Evolutionary conservation across 2,797 vertebrate genomes (phyloP).

Genomic region (Mormyrops attenuatus): DNA sequence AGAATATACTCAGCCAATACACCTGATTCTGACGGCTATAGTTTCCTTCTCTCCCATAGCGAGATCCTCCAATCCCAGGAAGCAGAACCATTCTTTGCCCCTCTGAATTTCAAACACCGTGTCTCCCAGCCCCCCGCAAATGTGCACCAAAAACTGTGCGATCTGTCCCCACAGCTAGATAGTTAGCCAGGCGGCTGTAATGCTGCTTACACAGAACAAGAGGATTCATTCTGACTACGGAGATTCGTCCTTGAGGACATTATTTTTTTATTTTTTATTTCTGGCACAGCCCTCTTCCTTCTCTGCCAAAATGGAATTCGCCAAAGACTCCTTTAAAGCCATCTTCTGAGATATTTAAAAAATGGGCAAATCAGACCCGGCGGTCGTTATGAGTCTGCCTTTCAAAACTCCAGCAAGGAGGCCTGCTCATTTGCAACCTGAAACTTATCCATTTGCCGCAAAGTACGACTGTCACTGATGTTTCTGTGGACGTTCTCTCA

Average conservation of each 20-base stretch:
- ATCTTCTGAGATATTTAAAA: neutral
- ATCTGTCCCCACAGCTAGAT: neutral
- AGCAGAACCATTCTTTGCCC: neutral
- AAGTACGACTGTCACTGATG: neutral
- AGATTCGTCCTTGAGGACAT: neutral
- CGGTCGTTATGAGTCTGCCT: neutral
- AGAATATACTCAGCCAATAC: neutral
- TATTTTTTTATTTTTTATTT: neutral
- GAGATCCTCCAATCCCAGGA: neutral
- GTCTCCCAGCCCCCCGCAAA: neutral
- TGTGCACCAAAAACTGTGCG: neutral
- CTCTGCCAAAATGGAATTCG: neutral
- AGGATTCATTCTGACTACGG: neutral
- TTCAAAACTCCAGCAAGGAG: neutral
- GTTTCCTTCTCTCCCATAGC: neutral
- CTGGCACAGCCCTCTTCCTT: neutral
- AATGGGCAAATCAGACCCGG: neutral
- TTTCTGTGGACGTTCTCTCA: neutral
- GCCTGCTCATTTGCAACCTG: neutral
- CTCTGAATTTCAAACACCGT: too few species aligned
- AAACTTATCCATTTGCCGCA: neutral
- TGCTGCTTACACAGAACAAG: neutral
- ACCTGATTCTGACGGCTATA: neutral
- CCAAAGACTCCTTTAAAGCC: neutral
- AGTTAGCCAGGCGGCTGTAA: neutral